Percentiles rank a stretch among this genome's conserved stretches.
Evolutionary conservation across 2,113 vertebrate genomes (phyloP).

Genomic region (Channa argus): DNA sequence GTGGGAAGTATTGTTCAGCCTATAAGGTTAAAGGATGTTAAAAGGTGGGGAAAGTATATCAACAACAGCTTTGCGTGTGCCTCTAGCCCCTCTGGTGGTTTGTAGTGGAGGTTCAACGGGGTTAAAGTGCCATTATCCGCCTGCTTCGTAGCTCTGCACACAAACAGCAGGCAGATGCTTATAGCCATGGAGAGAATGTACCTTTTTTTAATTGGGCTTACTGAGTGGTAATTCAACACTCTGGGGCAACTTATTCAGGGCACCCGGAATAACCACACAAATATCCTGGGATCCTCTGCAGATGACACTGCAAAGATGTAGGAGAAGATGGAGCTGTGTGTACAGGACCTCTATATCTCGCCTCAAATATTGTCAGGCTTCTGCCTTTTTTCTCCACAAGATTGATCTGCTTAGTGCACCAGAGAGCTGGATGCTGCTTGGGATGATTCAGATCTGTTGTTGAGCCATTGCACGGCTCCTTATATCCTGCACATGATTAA

Average conservation of each 20-base stretch:
- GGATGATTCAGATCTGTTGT: constrained; percentile 34
- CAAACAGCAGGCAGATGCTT: constrained; percentile 6
- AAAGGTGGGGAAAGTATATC: background rate
- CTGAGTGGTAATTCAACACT: constrained; percentile 40
- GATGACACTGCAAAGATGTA: constrained; percentile 7
- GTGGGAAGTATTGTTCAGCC: background rate
- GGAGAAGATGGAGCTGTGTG: constrained; percentile 18
- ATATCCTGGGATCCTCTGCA: constrained; percentile 24
- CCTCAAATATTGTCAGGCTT: constrained; percentile 30
- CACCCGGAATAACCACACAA: constrained; percentile 1
- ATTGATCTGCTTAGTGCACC: constrained; percentile 32
- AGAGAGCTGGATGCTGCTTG: constrained; percentile 1
- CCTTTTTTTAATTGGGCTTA: constrained; percentile 39
- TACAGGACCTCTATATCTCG: constrained; percentile 35
- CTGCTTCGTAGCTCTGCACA: background rate
- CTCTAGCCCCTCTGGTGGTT: constrained; percentile 15
- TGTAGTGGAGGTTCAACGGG: constrained; percentile 12
- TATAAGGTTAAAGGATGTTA: background rate
- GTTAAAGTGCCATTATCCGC: constrained; percentile 14
- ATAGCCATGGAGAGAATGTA: background rate
- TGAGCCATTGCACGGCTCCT: background rate
- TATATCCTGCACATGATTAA: background rate
- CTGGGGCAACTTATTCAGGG: background rate
- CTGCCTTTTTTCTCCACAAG: background rate
- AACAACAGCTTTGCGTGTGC: background rate